Percentiles rank a stretch among this genome's conserved stretches.
Conservation (phyloP, 2,113 vertebrate species). For the Brachyistius frenatus region DNA sequence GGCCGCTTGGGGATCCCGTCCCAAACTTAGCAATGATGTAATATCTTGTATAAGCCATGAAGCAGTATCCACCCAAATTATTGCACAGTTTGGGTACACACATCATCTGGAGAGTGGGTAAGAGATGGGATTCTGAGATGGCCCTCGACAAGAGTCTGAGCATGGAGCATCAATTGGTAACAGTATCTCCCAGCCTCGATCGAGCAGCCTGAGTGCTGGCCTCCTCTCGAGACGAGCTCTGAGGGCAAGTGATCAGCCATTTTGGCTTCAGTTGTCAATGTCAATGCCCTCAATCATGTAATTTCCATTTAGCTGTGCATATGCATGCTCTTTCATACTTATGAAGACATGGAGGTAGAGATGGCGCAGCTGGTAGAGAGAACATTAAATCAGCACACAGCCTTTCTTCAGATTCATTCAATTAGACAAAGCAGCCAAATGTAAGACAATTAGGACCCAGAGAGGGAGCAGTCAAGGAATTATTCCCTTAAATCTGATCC, state of each 20-base stretch:
- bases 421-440: constrained; percentile 66
- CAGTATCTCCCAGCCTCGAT: constrained; percentile 60
- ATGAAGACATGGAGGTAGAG: constrained; percentile 31
- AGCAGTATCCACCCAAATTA: constrained; percentile 10
- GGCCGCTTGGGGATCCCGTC: constrained; percentile 30
- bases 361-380: constrained; percentile 44
- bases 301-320: constrained; percentile 56
- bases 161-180: constrained; percentile 69
- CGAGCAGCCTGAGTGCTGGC: constrained; percentile 46
- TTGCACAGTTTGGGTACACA: not conserved
- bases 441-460: constrained; percentile 52
- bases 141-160: constrained; percentile 39
- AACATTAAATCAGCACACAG: constrained; percentile 65
- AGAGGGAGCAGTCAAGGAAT: constrained; percentile 47
- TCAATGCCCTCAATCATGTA: constrained; percentile 57
- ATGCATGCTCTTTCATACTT: constrained; percentile 66
- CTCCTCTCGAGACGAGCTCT: constrained; percentile 41
- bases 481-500: constrained; percentile 41
- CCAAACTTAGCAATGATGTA: constrained; percentile 48
- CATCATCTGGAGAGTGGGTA: constrained; percentile 28
- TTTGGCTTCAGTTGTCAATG: constrained; percentile 47
- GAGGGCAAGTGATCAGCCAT: constrained; percentile 32
- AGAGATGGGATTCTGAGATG: constrained; percentile 57
- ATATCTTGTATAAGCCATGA: constrained; percentile 23
- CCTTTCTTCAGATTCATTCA: constrained; percentile 62